Conservation (phyloP, 2,888 invertebrate genomes). For the Apodemia arnacis region DNA sequence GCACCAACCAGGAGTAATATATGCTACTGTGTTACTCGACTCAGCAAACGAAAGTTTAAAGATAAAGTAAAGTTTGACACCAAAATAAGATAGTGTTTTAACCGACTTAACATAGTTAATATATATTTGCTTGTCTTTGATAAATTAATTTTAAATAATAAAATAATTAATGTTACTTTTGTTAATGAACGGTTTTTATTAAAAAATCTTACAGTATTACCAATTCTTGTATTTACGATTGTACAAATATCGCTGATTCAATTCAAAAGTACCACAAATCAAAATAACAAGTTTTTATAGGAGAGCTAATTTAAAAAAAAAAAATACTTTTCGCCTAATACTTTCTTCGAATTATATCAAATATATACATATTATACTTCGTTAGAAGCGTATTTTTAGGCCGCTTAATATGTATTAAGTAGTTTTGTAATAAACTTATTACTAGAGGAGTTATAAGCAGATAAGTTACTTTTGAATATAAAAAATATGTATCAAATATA, state of each 20-base stretch:
- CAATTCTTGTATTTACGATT: too few species aligned
- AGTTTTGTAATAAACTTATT: background rate
- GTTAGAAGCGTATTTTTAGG: slow-evolving; percentile 26
- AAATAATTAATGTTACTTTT: too few species aligned
- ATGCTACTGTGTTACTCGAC: too few species aligned
- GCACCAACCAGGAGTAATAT: too few species aligned
- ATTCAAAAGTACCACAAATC: slow-evolving; percentile 26
- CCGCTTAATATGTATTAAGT: slow-evolving; percentile 4
- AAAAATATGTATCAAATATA: slow-evolving; percentile 11
- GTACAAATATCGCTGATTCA: slow-evolving; percentile 1
- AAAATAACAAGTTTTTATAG: slow-evolving; percentile 18
- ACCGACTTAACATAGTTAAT: too few species aligned
- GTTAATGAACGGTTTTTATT: too few species aligned
- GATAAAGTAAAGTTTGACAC: too few species aligned
- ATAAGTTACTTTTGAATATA: slow-evolving; percentile 29
- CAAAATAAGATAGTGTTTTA: too few species aligned
- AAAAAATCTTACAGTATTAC: too few species aligned
- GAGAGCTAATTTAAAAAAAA: slow-evolving; percentile 21
- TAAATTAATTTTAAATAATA: too few species aligned
- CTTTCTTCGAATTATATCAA: slow-evolving; percentile 31
- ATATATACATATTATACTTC: slow-evolving; percentile 25
- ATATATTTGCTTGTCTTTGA: too few species aligned
- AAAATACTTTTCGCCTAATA: slow-evolving; percentile 14
- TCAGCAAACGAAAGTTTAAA: too few species aligned
- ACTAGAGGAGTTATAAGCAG: slow-evolving; percentile 10